Base-by-base conservation (phyloP, 2,113 vertebrate species). In the Dipodomys merriami region DNA sequence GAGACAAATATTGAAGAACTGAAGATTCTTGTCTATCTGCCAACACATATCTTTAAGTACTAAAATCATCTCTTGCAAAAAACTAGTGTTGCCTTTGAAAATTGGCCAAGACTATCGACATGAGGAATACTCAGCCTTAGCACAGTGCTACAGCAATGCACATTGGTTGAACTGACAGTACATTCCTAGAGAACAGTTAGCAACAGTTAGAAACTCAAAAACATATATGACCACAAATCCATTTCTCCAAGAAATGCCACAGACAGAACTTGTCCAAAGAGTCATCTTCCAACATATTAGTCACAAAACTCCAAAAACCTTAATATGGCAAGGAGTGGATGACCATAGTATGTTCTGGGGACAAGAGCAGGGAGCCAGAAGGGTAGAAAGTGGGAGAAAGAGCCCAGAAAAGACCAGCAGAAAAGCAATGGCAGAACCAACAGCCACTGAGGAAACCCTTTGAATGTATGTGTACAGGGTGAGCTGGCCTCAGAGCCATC, bases 291-390 rank as follows among this genome's bases (percentile, higher is more conserved):
- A 78, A 49, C 12, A 46, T 5, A 2, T 39, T 35, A 77, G 49
- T 71, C 67, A 84, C 11, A 29, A 29, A 69, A 78, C 20, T 90
- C 22, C 49, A 88, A 73, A 69, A 57, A 77, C 13, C 35, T 23
- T 53, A 57, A 18, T 57, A 18, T 13, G 20, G 9, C 79, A 95
- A 92, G 96, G 33, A 96, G 95, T 93, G 95, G 96, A 95, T 79
- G 96, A 97, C 77, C 96, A 94, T 5, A 97, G 86, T 33, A 85
- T 73, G 64, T 95, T 95, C 96, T 76, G 57, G 85, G 0, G 72
- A 81, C n/a, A 30, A 64, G 73, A n/a, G 67, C 30, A 77, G 33
- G 12, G n/a, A 78, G 29, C 35, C 83, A 83, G 46, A 60, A 79
- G 71, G 89, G 91, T 88, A 96, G 6, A 2, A 92, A 79, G 88